These are phyloP conservation scores for Apodemia hepburni DNA, from an alignment of 2,888 invertebrate species.

Conservation along the genomic window DNA sequence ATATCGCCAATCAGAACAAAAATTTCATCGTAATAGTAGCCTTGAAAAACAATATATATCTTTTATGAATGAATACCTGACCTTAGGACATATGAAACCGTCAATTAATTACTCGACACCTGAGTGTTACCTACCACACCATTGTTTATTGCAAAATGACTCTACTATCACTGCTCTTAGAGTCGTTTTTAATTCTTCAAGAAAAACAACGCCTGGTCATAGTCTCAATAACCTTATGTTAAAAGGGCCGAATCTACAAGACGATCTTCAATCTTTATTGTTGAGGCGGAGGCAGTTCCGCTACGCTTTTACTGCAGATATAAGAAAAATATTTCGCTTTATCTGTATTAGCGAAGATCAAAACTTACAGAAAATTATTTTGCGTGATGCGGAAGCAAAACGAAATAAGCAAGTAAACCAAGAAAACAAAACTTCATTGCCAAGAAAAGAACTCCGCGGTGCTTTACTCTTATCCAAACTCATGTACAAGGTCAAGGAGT, in stretches of 20 bases:
- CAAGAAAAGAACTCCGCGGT: background rate
- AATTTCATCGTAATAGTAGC: background rate
- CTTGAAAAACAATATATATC: background rate
- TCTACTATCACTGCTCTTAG: constrained; percentile 19
- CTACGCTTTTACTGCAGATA: too few species aligned
- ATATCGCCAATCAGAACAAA: background rate
- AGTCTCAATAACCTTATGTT: too few species aligned
- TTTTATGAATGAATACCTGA: constrained; percentile 18
- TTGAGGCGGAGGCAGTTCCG: too few species aligned
- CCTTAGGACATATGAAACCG: constrained; percentile 17
- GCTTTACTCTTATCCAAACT: background rate
- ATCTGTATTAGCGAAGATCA: too few species aligned
- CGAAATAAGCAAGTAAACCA: background rate
- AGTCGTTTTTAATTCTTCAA: constrained; percentile 33
- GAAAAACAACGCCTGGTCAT: constrained; percentile 24
- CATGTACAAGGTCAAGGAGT: background rate
- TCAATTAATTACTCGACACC: background rate
- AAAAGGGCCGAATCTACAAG: too few species aligned
- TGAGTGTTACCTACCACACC: too few species aligned
- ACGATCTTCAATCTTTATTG: too few species aligned
- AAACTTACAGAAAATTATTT: too few species aligned
- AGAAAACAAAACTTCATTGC: constrained; percentile 11
- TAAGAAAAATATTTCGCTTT: too few species aligned
- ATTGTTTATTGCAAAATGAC: background rate
- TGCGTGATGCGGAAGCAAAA: too few species aligned